Evolutionary conservation across 1,140 invertebrate species (phyloP).

Genomic region (Charaxes varanes): DNA sequence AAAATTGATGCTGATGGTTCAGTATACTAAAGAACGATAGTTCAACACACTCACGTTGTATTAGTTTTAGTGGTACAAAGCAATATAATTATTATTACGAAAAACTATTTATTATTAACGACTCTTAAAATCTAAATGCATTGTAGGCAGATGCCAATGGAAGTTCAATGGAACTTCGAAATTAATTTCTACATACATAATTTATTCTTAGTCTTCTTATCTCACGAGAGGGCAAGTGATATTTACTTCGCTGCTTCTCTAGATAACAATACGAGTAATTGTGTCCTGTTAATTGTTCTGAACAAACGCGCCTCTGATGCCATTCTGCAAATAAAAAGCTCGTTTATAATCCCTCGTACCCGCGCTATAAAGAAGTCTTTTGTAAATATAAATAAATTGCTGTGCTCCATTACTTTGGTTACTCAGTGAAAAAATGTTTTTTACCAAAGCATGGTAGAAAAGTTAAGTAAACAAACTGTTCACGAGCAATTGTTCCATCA

Average conservation of each 20-base stretch:
- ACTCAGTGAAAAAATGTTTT: neutral
- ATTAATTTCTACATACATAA: slow-evolving; percentile 9
- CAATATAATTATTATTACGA: too few species aligned
- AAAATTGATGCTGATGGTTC: too few species aligned
- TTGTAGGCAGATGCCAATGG: neutral
- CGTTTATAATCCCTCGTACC: too few species aligned
- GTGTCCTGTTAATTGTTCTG: slow-evolving; percentile 15
- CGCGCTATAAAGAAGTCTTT: too few species aligned
- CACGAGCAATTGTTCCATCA: slow-evolving; percentile 44
- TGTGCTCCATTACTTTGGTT: too few species aligned
- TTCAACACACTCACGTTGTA: too few species aligned
- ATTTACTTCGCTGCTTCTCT: slow-evolving; percentile 14
- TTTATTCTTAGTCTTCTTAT: slow-evolving; percentile 19
- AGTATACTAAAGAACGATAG: too few species aligned
- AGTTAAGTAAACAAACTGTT: slow-evolving; percentile 38
- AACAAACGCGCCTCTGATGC: slow-evolving; percentile 10
- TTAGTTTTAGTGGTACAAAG: too few species aligned
- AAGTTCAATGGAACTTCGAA: slow-evolving; percentile 2
- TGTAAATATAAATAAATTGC: too few species aligned
- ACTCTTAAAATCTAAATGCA: too few species aligned
- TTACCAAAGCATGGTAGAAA: slow-evolving; percentile 51
- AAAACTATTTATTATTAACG: too few species aligned
- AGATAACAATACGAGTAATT: slow-evolving; percentile 25
- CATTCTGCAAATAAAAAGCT: slow-evolving; percentile 3
- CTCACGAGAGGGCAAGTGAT: slow-evolving; percentile 19